Base-by-base conservation (phyloP, 2,113 vertebrate species). In the Ariopsis seemanni region DNA sequence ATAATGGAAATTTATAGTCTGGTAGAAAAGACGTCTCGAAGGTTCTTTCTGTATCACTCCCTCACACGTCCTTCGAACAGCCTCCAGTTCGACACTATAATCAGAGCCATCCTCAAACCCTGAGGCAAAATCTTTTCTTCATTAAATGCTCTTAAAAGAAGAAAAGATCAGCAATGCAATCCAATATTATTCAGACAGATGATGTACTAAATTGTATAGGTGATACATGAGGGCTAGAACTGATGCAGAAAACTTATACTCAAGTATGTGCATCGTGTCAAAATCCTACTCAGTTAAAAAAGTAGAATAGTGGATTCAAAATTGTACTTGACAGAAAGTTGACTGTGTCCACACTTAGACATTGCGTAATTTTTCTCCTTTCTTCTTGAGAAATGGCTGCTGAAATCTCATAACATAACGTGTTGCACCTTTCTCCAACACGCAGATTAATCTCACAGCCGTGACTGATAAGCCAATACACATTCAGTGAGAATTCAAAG, bases 1-100 rank as follows among this genome's bases (percentile, higher is more conserved):
- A 60, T 86, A 86, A 79, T 27, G 48, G 74, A 63, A 86, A 65
- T 86, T 58, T 79, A 65, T 52, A 86, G 85, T 65, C 58, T 86
- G 74, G 22, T 52, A 50, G 20, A 71, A 60, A 77, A 78, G 42
- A 78, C 42, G 5, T 77, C 72, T 42, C 55, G 58, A 77, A 78
- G 84, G 84, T 60, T 75, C 48, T 85, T 63, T 75, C 84, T 11
- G 15, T 60, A 30, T 52, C 72, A 20, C 34, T 72, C 34, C 12
- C 9, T 4, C 20, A n/a, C 60, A 25, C 17, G 15, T 67, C 62
- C n/a, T 83, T 83, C 30, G 15, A 83, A 69, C 62, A 30, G 42
- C n/a, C 63, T 30, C 62, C 10, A 52, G 25, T 69, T 18, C 52
- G 7, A 85, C 55, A 75, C 83, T 77, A 48, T 50, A 74, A 74